Percentiles rank a stretch among this genome's conserved stretches.
Conservation (phyloP, 1,140 invertebrate genomes). For the Halotydeus destructor region DNA sequence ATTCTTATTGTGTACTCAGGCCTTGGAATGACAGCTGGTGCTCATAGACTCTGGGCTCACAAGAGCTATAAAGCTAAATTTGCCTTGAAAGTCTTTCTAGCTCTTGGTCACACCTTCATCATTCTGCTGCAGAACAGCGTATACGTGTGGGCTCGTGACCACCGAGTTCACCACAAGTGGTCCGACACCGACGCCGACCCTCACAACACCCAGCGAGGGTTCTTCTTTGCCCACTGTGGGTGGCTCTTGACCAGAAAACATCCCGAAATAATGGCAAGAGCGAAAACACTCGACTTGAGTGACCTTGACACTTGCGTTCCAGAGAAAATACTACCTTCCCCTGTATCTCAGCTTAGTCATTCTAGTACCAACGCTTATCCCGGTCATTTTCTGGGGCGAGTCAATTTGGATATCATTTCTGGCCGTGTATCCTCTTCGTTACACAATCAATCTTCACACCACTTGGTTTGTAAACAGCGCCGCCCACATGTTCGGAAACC, state of each 20-base stretch:
- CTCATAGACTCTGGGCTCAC: constrained; percentile 81
- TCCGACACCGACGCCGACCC: constrained; percentile 18
- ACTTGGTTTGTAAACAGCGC: constrained; percentile 28
- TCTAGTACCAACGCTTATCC: constrained; percentile 27
- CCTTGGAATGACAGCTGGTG: constrained; percentile 66
- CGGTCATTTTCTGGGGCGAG: constrained; percentile 29
- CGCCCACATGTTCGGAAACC: constrained; percentile 28
- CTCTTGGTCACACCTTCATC: constrained; percentile 16
- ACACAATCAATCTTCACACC: constrained; percentile 25
- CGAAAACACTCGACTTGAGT: no score
- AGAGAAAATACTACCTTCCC: constrained; percentile 53
- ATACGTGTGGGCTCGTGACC: constrained; percentile 16
- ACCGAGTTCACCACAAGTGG: constrained; percentile 18
- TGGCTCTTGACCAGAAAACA: constrained; percentile 52
- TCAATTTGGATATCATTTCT: constrained; percentile 25
- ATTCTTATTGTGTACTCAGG: no score
- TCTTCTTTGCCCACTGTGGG: constrained; percentile 56
- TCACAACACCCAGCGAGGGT: constrained; percentile 26
- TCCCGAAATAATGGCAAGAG: no score
- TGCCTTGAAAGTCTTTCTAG: constrained; percentile 26
- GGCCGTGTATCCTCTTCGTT: constrained; percentile 25
- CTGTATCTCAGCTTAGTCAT: constrained; percentile 45
- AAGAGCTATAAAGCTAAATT: constrained; percentile 30
- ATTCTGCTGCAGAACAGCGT: constrained; percentile 10
- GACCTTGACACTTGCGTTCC: no score